phyloP scores from a whole-genome alignment of 2,113 vertebrate species.

The Numenius arquata region DNA sequence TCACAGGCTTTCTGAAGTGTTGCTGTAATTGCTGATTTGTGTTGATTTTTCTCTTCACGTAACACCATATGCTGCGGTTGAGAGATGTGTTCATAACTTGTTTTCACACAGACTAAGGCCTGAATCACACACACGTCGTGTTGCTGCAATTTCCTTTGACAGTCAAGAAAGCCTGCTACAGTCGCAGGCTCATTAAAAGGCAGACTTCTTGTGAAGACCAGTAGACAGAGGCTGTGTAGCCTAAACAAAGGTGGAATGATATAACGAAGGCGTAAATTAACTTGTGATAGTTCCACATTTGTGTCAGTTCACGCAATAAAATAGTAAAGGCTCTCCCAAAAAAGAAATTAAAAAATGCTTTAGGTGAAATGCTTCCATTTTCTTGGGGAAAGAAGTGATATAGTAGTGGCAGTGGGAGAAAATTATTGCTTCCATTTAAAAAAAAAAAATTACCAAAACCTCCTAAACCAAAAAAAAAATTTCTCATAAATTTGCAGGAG shows the following conservation, averaged over 20 bases:
- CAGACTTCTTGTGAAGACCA: neutral
- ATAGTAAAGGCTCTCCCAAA: neutral
- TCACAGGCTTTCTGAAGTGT: constrained; percentile 57
- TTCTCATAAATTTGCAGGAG: neutral
- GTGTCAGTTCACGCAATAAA: neutral
- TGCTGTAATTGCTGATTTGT: constrained; percentile 63
- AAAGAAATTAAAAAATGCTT: neutral
- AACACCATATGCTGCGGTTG: constrained; percentile 43
- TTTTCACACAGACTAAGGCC: constrained; percentile 18
- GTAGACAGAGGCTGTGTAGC: neutral
- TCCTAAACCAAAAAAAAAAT: neutral
- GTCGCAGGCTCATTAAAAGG: neutral
- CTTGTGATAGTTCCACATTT: neutral
- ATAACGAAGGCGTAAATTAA: neutral
- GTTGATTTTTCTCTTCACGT: constrained; percentile 47
- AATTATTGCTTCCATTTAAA: neutral
- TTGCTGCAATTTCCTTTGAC: constrained; percentile 45
- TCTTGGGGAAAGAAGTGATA: neutral
- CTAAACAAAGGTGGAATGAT: neutral
- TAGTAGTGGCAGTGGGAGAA: neutral
- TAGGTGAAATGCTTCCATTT: neutral
- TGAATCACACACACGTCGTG: constrained; percentile 6
- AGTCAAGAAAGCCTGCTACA: neutral
- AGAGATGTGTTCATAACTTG: constrained; percentile 41
- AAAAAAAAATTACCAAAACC: fast-evolving